A percentile compares a stretch with the other conserved stretches of the same genome.
Conservation (phyloP, 2,888 invertebrate genomes). For the Auanema sp. region DNA sequence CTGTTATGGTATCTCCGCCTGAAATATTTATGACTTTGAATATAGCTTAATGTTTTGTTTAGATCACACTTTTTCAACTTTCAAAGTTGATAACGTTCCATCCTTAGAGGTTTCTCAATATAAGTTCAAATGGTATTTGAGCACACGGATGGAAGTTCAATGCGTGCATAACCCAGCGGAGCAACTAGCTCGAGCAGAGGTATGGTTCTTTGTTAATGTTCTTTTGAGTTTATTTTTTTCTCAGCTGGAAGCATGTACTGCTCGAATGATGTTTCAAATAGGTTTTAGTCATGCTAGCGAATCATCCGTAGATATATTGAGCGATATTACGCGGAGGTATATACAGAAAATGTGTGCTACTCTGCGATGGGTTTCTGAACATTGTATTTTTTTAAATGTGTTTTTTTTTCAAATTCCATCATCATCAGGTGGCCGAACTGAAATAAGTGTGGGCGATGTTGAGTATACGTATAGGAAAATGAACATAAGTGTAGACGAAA, state of each 20-base stretch:
- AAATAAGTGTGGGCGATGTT: slow-evolving; percentile 10
- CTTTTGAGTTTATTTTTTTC: too few species aligned
- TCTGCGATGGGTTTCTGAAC: slow-evolving; percentile 12
- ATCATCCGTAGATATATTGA: slow-evolving; percentile 9
- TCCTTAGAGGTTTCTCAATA: too few species aligned
- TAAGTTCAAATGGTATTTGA: too few species aligned
- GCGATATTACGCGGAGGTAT: slow-evolving; percentile 12
- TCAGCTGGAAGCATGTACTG: slow-evolving; percentile 15
- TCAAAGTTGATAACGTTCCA: too few species aligned
- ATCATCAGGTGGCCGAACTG: slow-evolving; percentile 16
- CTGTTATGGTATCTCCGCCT: too few species aligned
- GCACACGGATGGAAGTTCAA: too few species aligned
- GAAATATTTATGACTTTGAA: too few species aligned
- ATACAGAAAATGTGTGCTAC: slow-evolving; percentile 15
- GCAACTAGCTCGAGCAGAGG: too few species aligned
- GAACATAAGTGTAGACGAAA: slow-evolving; percentile 20
- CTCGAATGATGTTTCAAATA: slow-evolving; percentile 12
- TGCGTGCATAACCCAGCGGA: too few species aligned
- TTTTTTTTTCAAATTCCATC: not conserved
- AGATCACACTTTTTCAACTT: too few species aligned
- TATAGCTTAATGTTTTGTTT: too few species aligned
- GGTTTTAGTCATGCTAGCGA: slow-evolving; percentile 18
- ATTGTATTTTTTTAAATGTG: slow-evolving; percentile 8
- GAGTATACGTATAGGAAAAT: slow-evolving; percentile 16
- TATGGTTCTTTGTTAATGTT: too few species aligned